Percentiles rank a stretch among this genome's conserved stretches.
Evolutionary conservation across 2,113 vertebrate genomes (phyloP).

Genomic region (Ameiurus melas): DNA sequence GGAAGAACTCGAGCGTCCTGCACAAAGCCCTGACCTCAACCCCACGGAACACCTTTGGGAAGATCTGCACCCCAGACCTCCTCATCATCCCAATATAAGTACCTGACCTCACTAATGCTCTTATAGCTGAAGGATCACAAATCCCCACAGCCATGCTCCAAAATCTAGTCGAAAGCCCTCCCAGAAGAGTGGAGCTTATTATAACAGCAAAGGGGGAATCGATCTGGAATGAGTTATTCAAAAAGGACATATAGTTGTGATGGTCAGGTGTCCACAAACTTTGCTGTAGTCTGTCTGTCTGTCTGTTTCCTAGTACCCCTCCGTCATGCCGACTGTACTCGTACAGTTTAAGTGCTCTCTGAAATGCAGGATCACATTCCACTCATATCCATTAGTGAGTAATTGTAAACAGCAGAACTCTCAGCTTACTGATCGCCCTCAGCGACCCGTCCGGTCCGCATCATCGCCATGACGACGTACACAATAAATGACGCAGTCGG

Average conservation of each 20-base stretch:
- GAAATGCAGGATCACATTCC: neutral
- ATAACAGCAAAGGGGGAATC: no score
- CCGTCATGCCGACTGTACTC: neutral
- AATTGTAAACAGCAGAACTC: neutral
- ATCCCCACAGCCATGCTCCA: no score
- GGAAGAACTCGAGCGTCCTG: no score
- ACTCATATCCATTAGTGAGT: neutral
- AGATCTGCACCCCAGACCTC: no score
- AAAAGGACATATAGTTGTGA: neutral
- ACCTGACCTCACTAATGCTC: no score
- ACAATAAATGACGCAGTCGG: neutral
- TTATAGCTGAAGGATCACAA: no score
- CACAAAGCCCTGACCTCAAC: no score
- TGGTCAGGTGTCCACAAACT: neutral
- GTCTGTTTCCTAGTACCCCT: neutral
- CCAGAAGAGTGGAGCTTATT: no score
- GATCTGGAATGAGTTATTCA: no score
- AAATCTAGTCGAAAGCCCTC: no score
- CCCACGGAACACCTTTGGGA: no score
- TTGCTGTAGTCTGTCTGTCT: neutral
- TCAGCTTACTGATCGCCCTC: neutral
- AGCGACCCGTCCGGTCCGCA: neutral
- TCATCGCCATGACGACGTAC: conserved; percentile 6
- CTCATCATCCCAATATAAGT: no score
- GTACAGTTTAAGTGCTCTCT: conserved; percentile 2